Conservation (phyloP, 30 jellyfish, hydroid and myxozoan genomes). For the Hydra vulgaris region DNA sequence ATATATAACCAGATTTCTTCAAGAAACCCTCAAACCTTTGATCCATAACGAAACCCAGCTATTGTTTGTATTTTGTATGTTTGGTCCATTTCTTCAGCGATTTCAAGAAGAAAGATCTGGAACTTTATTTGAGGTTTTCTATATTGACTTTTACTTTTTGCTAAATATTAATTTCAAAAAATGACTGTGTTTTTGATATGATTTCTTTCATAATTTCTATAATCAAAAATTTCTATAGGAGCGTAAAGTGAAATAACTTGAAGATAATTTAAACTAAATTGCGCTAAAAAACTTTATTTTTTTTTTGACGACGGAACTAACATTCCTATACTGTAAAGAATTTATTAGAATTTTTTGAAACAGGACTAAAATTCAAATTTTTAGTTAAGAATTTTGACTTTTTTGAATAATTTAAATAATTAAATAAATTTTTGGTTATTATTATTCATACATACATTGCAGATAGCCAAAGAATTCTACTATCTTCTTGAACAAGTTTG, state of each 20-base stretch:
- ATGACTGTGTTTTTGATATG: too few relatives aligned
- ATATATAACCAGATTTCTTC: conserved; percentile 42
- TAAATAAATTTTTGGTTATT: too few relatives aligned
- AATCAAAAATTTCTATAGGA: neutral
- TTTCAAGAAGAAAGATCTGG: conserved; percentile 62
- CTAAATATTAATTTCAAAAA: too few relatives aligned
- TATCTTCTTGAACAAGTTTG: conserved; percentile 71
- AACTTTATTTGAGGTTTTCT: conserved; percentile 64
- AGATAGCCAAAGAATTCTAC: conserved; percentile 61
- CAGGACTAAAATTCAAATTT: too few relatives aligned
- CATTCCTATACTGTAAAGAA: too few relatives aligned
- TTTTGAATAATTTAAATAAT: too few relatives aligned
- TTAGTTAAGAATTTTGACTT: neutral
- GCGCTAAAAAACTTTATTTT: too few relatives aligned
- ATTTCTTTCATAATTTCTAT: neutral
- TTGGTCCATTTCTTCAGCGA: conserved; percentile 87
- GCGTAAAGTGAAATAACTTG: too few relatives aligned
- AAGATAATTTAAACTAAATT: too few relatives aligned
- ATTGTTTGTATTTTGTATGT: conserved; percentile 61
- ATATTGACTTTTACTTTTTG: neutral
- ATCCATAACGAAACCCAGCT: conserved; percentile 73
- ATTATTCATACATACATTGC: neutral
- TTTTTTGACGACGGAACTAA: too few relatives aligned
- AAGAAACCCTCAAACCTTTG: conserved; percentile 54
- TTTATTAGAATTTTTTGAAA: too few relatives aligned